Conservation (phyloP, 2,888 invertebrate species). For the Drosophila tanythrix region DNA sequence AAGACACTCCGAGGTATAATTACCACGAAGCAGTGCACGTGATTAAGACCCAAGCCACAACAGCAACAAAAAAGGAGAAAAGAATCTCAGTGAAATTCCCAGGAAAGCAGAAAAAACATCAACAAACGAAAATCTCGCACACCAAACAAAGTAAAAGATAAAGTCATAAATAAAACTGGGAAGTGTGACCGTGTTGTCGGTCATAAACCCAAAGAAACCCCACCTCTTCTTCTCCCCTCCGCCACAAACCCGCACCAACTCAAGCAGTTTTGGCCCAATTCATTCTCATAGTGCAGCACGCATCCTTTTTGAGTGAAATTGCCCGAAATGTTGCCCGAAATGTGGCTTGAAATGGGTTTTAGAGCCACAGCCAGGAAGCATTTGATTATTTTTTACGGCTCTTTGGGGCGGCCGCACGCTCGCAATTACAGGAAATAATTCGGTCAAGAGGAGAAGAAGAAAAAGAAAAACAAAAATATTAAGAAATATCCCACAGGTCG, state of each 20-base stretch:
- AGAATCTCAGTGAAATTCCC: conserved; percentile 76
- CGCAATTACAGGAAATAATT: conserved; percentile 81
- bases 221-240: neutral
- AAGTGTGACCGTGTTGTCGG: conserved; percentile 63
- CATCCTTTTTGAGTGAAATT: conserved; percentile 72
- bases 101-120: conserved; percentile 70
- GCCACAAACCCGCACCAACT: neutral
- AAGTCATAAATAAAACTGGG: conserved; percentile 80
- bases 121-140: conserved; percentile 66
- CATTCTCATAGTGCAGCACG: conserved; percentile 71
- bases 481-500: conserved; percentile 42
- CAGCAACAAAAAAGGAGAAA: conserved; percentile 34
- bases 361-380: conserved; percentile 69
- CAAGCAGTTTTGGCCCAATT: conserved; percentile 56
- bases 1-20: conserved; percentile 76
- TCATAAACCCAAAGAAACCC: conserved; percentile 26
- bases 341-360: conserved; percentile 66
- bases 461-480: conserved; percentile 20
- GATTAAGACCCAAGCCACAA: conserved; percentile 71
- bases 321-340: conserved; percentile 54
- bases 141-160: conserved; percentile 70
- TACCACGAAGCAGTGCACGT: conserved; percentile 73
- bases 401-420: conserved; percentile 61
- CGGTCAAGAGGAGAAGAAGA: conserved; percentile 51
- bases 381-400: conserved; percentile 78